These are phyloP conservation scores for Nomada lathburiana DNA, from an alignment of 2,888 invertebrate genomes.

Conservation along the genomic window DNA sequence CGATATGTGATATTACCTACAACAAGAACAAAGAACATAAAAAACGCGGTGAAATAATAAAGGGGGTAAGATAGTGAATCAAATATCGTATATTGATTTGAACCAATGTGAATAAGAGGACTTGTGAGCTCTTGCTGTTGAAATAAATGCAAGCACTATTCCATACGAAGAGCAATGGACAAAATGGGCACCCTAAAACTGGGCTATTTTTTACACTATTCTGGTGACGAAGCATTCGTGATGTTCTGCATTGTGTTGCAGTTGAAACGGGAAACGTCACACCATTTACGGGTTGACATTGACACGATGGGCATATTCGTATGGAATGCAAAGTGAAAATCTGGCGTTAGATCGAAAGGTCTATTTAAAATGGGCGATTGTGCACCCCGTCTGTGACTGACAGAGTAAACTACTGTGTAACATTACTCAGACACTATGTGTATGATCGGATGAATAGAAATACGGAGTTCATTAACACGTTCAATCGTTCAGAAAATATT, in stretches of 20 bases:
- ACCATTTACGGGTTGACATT: constrained; percentile 4
- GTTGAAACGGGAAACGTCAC: constrained; percentile 16
- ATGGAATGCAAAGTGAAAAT: neutral
- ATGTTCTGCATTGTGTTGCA: neutral
- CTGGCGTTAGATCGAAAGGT: constrained; percentile 23
- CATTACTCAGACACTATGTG: neutral
- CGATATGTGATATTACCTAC: too few species aligned
- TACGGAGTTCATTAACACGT: too few species aligned
- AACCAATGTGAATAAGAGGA: neutral
- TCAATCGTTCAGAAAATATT: neutral
- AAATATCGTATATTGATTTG: too few species aligned
- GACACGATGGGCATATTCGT: constrained; percentile 1
- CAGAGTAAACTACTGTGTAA: neutral
- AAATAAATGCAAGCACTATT: neutral
- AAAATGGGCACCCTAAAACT: neutral
- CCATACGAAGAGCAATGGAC: neutral
- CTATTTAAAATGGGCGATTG: constrained; percentile 20
- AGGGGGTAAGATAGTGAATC: too few species aligned
- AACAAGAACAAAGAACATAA: too few species aligned
- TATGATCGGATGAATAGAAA: neutral
- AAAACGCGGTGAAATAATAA: too few species aligned
- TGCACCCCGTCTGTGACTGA: constrained; percentile 7
- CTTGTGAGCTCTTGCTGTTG: neutral
- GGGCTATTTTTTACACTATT: neutral
- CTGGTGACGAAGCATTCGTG: neutral